These are phyloP conservation scores for Leptoclinus maculatus DNA, from an alignment of 2,797 vertebrate species.

Conservation along the genomic window DNA sequence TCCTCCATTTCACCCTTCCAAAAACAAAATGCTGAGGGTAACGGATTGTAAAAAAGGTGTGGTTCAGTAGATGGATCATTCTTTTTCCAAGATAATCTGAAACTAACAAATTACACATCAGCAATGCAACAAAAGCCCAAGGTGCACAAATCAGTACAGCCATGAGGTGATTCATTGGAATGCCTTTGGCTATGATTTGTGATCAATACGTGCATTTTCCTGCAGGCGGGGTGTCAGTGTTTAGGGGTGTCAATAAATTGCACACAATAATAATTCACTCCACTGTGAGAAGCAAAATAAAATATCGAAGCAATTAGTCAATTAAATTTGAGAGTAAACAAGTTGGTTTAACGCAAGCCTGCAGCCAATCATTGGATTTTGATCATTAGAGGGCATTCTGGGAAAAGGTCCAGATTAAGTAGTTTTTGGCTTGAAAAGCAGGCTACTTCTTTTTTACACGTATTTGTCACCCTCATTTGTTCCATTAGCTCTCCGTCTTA, in stretches of 20 bases:
- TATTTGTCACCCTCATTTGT: neutral
- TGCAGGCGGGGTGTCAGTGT: slow-evolving; percentile 41
- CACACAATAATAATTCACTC: slow-evolving; percentile 59
- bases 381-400: slow-evolving; percentile 59
- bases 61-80: slow-evolving; percentile 21
- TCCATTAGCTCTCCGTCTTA: slow-evolving; percentile 1
- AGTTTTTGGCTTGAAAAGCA: slow-evolving; percentile 15
- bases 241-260: slow-evolving; percentile 56
- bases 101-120: slow-evolving; percentile 12
- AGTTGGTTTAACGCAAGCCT: slow-evolving; percentile 56
- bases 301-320: slow-evolving; percentile 70
- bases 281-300: slow-evolving; percentile 45
- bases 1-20: slow-evolving; percentile 56
- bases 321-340: slow-evolving; percentile 66
- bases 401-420: slow-evolving; percentile 54
- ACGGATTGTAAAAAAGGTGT: slow-evolving; percentile 60
- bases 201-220: slow-evolving; percentile 66
- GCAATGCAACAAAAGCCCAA: slow-evolving; percentile 37
- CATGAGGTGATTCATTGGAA: slow-evolving; percentile 65
- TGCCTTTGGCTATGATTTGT: slow-evolving; percentile 56
- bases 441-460: neutral
- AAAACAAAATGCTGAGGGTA: slow-evolving; percentile 55
- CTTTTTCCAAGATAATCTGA: neutral
- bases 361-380: slow-evolving; percentile 55
- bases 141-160: slow-evolving; percentile 23